These are phyloP conservation scores for Gephyroberyx darwinii DNA, from an alignment of 2,797 vertebrate species.

Conservation along the genomic window DNA sequence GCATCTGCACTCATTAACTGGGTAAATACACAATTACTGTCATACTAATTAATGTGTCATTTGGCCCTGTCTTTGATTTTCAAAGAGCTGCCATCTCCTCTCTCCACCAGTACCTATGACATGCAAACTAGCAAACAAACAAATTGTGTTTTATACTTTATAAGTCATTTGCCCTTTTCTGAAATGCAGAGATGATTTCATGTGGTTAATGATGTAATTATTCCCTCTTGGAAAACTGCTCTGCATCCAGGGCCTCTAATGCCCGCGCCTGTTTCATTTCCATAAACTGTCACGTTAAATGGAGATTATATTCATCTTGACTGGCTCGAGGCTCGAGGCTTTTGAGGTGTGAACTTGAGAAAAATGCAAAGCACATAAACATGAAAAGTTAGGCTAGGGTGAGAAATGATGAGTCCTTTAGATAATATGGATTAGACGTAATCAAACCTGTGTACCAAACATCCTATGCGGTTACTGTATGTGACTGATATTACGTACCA, in stretches of 20 bases:
- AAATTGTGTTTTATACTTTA: constrained; percentile 56
- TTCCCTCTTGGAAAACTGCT: constrained; percentile 38
- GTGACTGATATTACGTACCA: constrained; percentile 16
- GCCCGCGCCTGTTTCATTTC: constrained; percentile 57
- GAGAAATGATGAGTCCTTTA: constrained; percentile 5
- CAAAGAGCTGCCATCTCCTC: constrained; percentile 47
- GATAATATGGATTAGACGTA: constrained; percentile 27
- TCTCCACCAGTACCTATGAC: constrained; percentile 46
- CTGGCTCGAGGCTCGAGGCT: constrained; percentile 50
- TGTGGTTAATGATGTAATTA: constrained; percentile 69
- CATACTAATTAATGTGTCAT: constrained; percentile 72
- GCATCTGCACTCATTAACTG: constrained; percentile 76
- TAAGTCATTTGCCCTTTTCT: constrained; percentile 70
- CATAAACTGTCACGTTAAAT: constrained; percentile 61
- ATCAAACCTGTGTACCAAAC: constrained; percentile 39
- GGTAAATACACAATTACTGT: constrained; percentile 77
- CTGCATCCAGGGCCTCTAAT: constrained; percentile 32
- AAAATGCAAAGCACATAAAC: constrained; percentile 46
- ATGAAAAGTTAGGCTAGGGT: constrained; percentile 23
- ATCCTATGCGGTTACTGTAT: not conserved
- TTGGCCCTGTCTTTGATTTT: constrained; percentile 64
- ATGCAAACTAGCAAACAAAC: constrained; percentile 48
- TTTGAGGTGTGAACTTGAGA: constrained; percentile 41
- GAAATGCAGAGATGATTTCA: constrained; percentile 70
- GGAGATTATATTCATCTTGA: constrained; percentile 54